A percentile compares a stretch with the other conserved stretches of the same genome.
phyloP scores from a whole-genome alignment of 2,888 invertebrate genomes.

The Acanthosepion pharaonis region DNA sequence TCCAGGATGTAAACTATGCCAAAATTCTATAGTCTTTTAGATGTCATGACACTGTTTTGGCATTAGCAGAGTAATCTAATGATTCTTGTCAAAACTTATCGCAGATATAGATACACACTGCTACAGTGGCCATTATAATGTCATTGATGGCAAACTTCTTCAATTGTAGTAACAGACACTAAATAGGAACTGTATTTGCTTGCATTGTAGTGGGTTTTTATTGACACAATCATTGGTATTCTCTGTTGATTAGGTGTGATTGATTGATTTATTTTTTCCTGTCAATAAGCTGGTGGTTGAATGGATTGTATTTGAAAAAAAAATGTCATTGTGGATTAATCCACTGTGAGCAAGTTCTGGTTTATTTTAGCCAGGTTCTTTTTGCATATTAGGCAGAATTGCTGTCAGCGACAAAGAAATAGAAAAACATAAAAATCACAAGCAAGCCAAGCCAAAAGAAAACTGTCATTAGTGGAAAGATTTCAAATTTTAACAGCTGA shows the following conservation, averaged over 20 bases:
- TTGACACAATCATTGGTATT: conserved; percentile 8
- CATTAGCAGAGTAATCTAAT: not conserved
- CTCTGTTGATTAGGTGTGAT: conserved; percentile 21
- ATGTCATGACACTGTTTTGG: conserved; percentile 23
- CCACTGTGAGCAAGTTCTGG: not conserved
- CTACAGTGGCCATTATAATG: not conserved
- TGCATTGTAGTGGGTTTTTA: not conserved
- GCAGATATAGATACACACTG: conserved; percentile 16
- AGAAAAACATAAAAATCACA: not conserved
- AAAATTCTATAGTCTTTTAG: conserved; percentile 11
- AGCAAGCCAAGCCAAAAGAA: not conserved
- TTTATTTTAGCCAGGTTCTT: not conserved
- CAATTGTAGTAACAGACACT: not conserved
- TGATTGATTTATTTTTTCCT: not conserved
- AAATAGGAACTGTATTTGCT: conserved; percentile 33
- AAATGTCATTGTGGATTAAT: conserved; percentile 21
- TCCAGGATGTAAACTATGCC: conserved; percentile 33
- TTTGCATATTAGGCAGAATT: not conserved
- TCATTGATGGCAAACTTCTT: not conserved
- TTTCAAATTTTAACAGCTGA: not conserved
- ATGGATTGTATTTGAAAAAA: not conserved
- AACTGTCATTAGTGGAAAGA: conserved; percentile 21
- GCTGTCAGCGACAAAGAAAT: not conserved
- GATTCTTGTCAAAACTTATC: conserved; percentile 33
- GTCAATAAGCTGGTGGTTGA: not conserved